phyloP scores from a whole-genome alignment of 2,888 invertebrate genomes.

The Vesta saturnalis region DNA sequence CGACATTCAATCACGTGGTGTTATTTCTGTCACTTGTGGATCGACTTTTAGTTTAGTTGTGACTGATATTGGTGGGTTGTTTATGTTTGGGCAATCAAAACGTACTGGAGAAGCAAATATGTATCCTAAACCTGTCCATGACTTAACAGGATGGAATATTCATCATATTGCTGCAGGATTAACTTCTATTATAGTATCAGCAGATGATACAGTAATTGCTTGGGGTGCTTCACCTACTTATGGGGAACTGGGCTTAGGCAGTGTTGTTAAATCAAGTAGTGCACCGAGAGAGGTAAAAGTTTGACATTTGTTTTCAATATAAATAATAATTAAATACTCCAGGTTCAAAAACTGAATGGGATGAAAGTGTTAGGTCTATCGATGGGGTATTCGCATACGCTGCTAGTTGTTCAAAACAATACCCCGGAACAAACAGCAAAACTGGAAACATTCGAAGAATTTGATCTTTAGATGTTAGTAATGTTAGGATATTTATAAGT shows the following conservation, averaged over 20 bases:
- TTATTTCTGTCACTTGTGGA: slow-evolving; percentile 84
- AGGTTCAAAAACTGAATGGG: slow-evolving; percentile 73
- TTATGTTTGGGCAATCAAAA: slow-evolving; percentile 91
- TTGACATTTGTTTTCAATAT: not conserved
- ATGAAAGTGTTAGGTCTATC: slow-evolving; percentile 80
- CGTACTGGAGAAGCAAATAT: slow-evolving; percentile 95
- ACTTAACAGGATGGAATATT: slow-evolving; percentile 93
- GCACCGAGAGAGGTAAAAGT: slow-evolving; percentile 83
- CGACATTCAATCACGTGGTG: slow-evolving; percentile 85
- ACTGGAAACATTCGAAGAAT: slow-evolving; percentile 69
- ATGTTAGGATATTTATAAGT: not conserved
- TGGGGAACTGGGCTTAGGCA: slow-evolving; percentile 93
- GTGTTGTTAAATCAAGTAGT: slow-evolving; percentile 87
- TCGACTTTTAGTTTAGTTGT: slow-evolving; percentile 87
- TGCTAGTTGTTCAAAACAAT: slow-evolving; percentile 74
- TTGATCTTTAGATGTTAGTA: slow-evolving; percentile 49
- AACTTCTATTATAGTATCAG: slow-evolving; percentile 86
- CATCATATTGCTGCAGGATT: slow-evolving; percentile 84
- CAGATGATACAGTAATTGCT: slow-evolving; percentile 89
- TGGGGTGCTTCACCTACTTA: slow-evolving; percentile 96
- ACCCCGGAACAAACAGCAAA: slow-evolving; percentile 72
- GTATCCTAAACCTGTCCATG: slow-evolving; percentile 95
- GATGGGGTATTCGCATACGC: slow-evolving; percentile 88
- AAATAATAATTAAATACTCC: slow-evolving; percentile 24
- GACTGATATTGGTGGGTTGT: slow-evolving; percentile 79